Evolutionary conservation across 2,113 vertebrate species (phyloP).

Genomic region (Larimichthys crocea): DNA sequence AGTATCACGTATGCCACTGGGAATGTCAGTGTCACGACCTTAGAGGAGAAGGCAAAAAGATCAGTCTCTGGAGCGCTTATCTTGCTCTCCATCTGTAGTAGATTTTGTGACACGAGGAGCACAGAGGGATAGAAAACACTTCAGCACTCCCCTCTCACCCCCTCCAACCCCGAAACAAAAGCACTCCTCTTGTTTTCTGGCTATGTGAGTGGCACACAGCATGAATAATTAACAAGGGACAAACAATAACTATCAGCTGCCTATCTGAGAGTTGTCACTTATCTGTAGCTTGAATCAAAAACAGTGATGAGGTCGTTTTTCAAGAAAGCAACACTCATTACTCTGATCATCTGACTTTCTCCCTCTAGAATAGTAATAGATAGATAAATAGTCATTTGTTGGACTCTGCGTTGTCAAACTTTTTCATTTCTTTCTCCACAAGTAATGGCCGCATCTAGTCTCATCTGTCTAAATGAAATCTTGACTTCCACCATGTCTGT

Average conservation of each 20-base stretch:
- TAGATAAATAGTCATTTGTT: constrained; percentile 1
- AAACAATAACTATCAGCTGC: constrained; percentile 64
- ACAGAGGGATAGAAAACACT: constrained; percentile 76
- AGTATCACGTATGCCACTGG: constrained; percentile 77
- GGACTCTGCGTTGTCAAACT: background rate
- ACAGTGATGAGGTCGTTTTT: background rate
- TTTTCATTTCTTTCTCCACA: constrained; percentile 7
- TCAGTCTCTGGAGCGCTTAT: constrained; percentile 78
- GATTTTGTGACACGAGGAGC: constrained; percentile 79
- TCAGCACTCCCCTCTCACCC: constrained; percentile 38
- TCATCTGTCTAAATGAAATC: background rate
- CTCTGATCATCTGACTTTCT: background rate
- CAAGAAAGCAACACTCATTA: constrained; percentile 9
- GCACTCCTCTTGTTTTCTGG: constrained; percentile 69
- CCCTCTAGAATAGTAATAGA: background rate
- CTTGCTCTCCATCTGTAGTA: constrained; percentile 81
- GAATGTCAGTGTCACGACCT: constrained; percentile 86
- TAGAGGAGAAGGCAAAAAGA: constrained; percentile 73
- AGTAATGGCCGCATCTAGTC: background rate
- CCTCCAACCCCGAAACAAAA: constrained; percentile 60
- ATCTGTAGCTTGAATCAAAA: constrained; percentile 52
- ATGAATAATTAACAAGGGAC: constrained; percentile 73
- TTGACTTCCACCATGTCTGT: background rate
- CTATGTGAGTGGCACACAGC: constrained; percentile 53
- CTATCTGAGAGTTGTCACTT: constrained; percentile 37